Conservation (phyloP, 2,888 invertebrate genomes). For the Megalurothrips usitatus region DNA sequence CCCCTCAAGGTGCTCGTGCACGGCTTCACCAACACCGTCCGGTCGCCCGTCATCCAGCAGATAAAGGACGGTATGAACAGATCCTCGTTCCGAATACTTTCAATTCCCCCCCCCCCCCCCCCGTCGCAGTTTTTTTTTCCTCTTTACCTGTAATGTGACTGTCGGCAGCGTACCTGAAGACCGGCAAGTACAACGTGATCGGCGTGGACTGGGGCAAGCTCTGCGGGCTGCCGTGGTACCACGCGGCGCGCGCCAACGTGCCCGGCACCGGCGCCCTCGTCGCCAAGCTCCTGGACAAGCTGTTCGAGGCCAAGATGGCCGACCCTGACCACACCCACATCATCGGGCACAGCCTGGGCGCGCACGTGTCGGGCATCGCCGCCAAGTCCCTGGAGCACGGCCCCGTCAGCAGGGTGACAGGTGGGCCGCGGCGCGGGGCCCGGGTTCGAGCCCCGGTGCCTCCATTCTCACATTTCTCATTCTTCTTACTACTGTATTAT, state of each 20-base stretch:
- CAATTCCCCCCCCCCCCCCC: too few species aligned
- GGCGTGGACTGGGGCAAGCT: constrained; percentile 49
- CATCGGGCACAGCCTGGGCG: constrained; percentile 51
- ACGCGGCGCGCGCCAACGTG: constrained; percentile 45
- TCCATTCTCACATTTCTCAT: too few species aligned
- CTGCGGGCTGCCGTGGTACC: constrained; percentile 45
- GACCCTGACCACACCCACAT: constrained; percentile 46
- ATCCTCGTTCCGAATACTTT: too few species aligned
- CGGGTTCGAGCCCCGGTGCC: not conserved
- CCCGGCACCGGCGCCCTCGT: constrained; percentile 43
- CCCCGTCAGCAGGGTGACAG: constrained; percentile 42
- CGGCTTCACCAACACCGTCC: constrained; percentile 58
- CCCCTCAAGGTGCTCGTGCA: constrained; percentile 58
- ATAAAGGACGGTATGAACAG: constrained; percentile 44
- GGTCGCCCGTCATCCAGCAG: constrained; percentile 57
- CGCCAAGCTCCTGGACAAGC: constrained; percentile 45
- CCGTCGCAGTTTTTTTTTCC: too few species aligned
- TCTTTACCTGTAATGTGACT: too few species aligned
- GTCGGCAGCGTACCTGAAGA: constrained; percentile 37
- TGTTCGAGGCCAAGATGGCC: constrained; percentile 41
- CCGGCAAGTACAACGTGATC: constrained; percentile 46
- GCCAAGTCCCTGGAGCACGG: constrained; percentile 37
- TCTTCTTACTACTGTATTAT: too few species aligned
- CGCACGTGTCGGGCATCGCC: constrained; percentile 48
- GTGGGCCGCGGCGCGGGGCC: constrained; percentile 33